Evolutionary conservation across 2,888 invertebrate genomes (phyloP), one percentile per base, ranked within the genome.

Genomic region (Carpatolechia fugitivella): DNA sequence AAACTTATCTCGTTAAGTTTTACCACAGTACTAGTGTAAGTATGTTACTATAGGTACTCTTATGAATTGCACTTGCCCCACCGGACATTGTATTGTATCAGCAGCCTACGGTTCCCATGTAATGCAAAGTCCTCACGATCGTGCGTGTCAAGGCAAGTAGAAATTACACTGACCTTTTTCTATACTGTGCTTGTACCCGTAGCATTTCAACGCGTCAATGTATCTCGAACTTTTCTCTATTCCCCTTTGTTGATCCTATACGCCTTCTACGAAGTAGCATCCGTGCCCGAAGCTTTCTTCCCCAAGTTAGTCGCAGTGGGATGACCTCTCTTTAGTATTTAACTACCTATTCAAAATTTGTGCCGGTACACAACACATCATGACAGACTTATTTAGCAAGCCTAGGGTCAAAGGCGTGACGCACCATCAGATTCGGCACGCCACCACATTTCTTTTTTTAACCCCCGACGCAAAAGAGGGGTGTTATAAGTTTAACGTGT

Each of bases 191-290:
- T n/a, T n/a, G n/a, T n/a, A n/a, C n/a, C n/a, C n/a, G n/a, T n/a
- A n/a, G n/a, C n/a, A n/a, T n/a, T n/a, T n/a, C n/a, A n/a, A n/a
- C n/a, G n/a, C n/a, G n/a, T n/a, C n/a, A n/a, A n/a, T n/a, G n/a
- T n/a, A n/a, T n/a, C n/a, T n/a, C n/a, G n/a, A n/a, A n/a, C n/a
- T n/a, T n/a, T n/a, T n/a, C n/a, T n/a, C n/a, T n/a, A n/a, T n/a
- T n/a, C n/a, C n/a, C n/a, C n/a, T n/a, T n/a, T n/a, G n/a, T n/a
- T n/a, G 8, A 35, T 35, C 35, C n/a, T 35, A n/a, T n/a, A 64
- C 72, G 60, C 71, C 70, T 80, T 79, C 77, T 73, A 65, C 77
- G 78, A 81, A 80, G 71, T 72, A 65, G 68, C 60, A 60, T 59
- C 68, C 67, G 69, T 73, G 72, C 60, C 62, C 62, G 60, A 56